Evolutionary conservation across 1,140 invertebrate species (phyloP), one percentile per base, ranked within the genome.

Genomic region (Melipona quadrifasciata): DNA sequence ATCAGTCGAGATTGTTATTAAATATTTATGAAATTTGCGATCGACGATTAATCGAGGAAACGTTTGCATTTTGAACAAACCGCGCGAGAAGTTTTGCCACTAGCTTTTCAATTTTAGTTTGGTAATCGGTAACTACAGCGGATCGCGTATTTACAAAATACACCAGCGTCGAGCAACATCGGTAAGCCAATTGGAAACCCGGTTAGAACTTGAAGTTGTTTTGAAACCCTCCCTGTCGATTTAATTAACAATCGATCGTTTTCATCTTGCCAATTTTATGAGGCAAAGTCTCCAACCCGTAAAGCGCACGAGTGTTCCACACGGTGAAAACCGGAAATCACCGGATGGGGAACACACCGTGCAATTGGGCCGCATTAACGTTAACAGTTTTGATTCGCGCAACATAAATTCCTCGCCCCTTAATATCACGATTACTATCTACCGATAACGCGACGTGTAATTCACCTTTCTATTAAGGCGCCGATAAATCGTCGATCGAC

Each of bases 401-500:
- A 72, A 21, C 55, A 61, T 51, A 72, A 71, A 55, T 39, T 79
- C 47, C 39, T 16, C 58, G 21, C 27, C n/a, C 24, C 58, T 73
- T 81, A 51, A 73, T 73, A 64, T 27, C 27, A 57, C 68, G 39
- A 74, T 74, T 61, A 73, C 79, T 27, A 58, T 80, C 55, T 72
- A 21, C 24, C 53, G 74, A 83, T 83, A 78, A 83, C 75, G 53
- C n/a, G 21, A 24, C 70, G 27, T 81, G 71, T 73, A 81, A 81
- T 81, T 73, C 80, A 12, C 55, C 79, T 85, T 85, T 85, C 78
- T 73, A 55, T 81, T 58, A 55, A 74, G 39, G 61, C 39, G 16
- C 8, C 57, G 51, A 77, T 79, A 86, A 86, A 86, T 84, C 77
- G 68, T 65, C 77, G 27, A 65, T 89, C 64, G 85, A 75, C 79